Evolutionary conservation across 35 echinoderm and acorn worm species (phyloP), one percentile per base, ranked within the genome.

Genomic region (Heliocidaris tuberculata): DNA sequence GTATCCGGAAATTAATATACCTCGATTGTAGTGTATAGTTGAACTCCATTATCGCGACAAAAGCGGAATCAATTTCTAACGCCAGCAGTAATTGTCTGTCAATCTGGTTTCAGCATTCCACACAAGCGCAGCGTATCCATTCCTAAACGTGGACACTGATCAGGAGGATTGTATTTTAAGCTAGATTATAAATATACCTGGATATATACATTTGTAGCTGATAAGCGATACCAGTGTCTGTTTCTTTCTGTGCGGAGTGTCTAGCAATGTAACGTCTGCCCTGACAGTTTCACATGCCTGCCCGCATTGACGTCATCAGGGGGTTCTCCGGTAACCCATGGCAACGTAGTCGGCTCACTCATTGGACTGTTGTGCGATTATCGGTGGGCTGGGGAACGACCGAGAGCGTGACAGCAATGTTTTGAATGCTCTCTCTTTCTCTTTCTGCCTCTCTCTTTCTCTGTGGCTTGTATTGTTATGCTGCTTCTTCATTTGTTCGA

Each of bases 241-340:
- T 78, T 78, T n/a, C 52, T 13, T 56, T 56, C 52, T 15, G 50
- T 56, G 52, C 0, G 10, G 52, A 15, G 52, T 56, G 52, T n/a
- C 27, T 78, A 24, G 4, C 7, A 24, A 19, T 78, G 65, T 78
- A 78, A 78, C 65, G 65, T 78, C 65, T 78, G 65, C 65, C 27
- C 21, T 78, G 65, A 78, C 31, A 89, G 87, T 89, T 19, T 32
- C 87, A 89, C 87, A 89, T 47, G 87, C 87, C 31, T 89, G 87
- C 87, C 87, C 47, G 32, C 87, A 89, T 89, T 89, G 87, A 89
- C 87, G 87, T 89, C 87, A 89, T 89, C 15, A 0, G 47, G 87
- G 87, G 87, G 87, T 89, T 89, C 87, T 89, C 87, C 87, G 87
- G 87, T 89, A 89, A 89, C 87, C 87, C 29, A 89, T 89, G 87